Evolutionary conservation across 2,113 vertebrate species (phyloP).

Genomic region (Martes martes): DNA sequence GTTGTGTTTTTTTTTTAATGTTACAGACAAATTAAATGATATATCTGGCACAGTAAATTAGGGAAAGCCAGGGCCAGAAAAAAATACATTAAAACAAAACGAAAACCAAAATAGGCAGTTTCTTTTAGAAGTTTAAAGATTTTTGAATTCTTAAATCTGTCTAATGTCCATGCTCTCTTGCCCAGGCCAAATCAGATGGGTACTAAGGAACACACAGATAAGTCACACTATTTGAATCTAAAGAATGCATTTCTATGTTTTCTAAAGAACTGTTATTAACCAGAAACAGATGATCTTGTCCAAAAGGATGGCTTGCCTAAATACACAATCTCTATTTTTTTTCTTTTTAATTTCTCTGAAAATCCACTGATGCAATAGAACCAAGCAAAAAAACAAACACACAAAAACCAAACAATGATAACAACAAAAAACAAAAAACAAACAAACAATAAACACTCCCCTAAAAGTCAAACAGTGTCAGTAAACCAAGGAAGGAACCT

Average conservation of each 20-base stretch:
- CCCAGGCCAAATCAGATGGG: not conserved
- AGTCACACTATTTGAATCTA: not conserved
- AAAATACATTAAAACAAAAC: not conserved
- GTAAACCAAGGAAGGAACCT: not conserved
- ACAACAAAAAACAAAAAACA: not conserved
- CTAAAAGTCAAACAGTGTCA: not conserved
- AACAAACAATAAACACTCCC: too few relatives aligned
- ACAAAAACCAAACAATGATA: too few relatives aligned
- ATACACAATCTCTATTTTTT: not conserved
- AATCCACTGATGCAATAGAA: not conserved
- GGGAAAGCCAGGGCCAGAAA: not conserved
- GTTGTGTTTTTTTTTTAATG: not conserved
- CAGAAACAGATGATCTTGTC: not conserved
- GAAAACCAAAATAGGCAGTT: not conserved
- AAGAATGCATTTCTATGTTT: not conserved
- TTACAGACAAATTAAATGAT: not conserved
- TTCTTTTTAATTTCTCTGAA: not conserved
- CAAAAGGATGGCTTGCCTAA: not conserved
- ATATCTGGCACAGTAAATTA: not conserved
- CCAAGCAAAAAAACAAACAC: not conserved
- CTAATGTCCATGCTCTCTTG: not conserved
- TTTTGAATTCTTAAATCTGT: not conserved
- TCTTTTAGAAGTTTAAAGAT: not conserved
- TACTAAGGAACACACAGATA: not conserved
- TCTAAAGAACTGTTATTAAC: not conserved